Base-by-base conservation (phyloP, 2,888 invertebrate species). In the Himalopsyche kuldschensis region DNA sequence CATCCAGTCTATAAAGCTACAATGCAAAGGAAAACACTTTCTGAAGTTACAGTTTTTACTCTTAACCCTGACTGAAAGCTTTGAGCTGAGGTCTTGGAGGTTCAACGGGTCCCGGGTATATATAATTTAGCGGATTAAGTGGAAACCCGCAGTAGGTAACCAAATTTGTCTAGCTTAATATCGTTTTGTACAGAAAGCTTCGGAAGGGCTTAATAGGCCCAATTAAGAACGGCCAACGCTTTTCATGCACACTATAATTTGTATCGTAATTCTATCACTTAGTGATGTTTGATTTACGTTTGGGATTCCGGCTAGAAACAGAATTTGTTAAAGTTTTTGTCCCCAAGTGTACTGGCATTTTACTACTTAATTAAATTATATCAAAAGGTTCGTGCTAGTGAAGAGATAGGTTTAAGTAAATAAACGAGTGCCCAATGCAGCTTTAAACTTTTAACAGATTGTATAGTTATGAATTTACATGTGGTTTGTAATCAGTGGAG, bases 141-240 rank as follows among this genome's bases (percentile, higher is more conserved):
- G 82, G 79, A 80, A 47, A 69, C 69, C 69, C 69, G 69, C 69
- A 69, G 27, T 69, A 32, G 75, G 80, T 83, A 83, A 83, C 83
- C 83, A 83, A 83, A 83, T 83, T 83, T 83, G 83, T 83, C 80
- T 80, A 75, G 83, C 83, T 83, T 83, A 83, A 83, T 83, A 83
- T 77, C 83, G 75, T 83, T 83, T 80, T 83, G 83, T 48, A 80
- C 79, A 47, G 80, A 83, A 83, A 69, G 75, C 48, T 83, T 80
- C 75, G 63, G 75, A 75, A 48, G 63, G 63, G 76, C 75, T 79
- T 77, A 48, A 75, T 80, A 47, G 47, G 75, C 35, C 83, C 83
- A 83, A 83, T 83, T 83, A 82, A 55, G 69, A 79, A 83, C 75
- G 46, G 78, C 24, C 69, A 69, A 27, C 69, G 69, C 69, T 69